Conservation (phyloP, 2,797 vertebrate genomes). For the Channa striata region DNA sequence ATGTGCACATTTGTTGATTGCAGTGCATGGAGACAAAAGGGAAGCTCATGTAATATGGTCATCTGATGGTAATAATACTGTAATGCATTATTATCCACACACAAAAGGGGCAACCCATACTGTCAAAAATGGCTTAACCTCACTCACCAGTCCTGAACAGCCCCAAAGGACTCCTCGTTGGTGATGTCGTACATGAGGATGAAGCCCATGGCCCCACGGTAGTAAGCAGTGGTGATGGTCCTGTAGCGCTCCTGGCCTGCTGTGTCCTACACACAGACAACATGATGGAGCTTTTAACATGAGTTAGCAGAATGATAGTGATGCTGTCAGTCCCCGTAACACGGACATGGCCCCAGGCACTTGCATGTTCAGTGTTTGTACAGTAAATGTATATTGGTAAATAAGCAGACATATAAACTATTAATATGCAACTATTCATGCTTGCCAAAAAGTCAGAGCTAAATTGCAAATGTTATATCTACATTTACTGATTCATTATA, state of each 20-base stretch:
- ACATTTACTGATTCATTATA: slow-evolving; percentile 14
- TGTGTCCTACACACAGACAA: slow-evolving; percentile 88
- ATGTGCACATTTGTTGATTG: not conserved
- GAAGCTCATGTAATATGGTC: not conserved
- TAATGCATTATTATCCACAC: not conserved
- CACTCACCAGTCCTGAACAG: slow-evolving; percentile 97
- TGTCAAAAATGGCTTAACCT: slow-evolving; percentile 9
- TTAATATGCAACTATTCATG: slow-evolving; percentile 15
- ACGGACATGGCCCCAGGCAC: slow-evolving; percentile 1
- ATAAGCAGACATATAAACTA: slow-evolving; percentile 13
- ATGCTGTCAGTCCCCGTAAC: slow-evolving; percentile 22
- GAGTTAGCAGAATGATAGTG: slow-evolving; percentile 23
- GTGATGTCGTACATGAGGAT: slow-evolving; percentile 99
- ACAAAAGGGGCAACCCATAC: not conserved
- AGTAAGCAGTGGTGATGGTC: slow-evolving; percentile 98
- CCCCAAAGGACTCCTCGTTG: slow-evolving; percentile 96
- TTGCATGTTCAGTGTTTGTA: not conserved
- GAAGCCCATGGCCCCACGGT: slow-evolving; percentile 98
- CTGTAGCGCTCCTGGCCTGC: slow-evolving; percentile 98
- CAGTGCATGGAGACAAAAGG: not conserved
- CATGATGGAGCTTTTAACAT: slow-evolving; percentile 19
- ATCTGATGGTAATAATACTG: slow-evolving; percentile 11
- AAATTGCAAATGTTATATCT: not conserved
- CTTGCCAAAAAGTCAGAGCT: not conserved
- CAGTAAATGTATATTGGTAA: not conserved